Evolutionary conservation across 1,140 invertebrate genomes (phyloP), one percentile per base, ranked within the genome.

Genomic region (Cyphomyrmex costatus): DNA sequence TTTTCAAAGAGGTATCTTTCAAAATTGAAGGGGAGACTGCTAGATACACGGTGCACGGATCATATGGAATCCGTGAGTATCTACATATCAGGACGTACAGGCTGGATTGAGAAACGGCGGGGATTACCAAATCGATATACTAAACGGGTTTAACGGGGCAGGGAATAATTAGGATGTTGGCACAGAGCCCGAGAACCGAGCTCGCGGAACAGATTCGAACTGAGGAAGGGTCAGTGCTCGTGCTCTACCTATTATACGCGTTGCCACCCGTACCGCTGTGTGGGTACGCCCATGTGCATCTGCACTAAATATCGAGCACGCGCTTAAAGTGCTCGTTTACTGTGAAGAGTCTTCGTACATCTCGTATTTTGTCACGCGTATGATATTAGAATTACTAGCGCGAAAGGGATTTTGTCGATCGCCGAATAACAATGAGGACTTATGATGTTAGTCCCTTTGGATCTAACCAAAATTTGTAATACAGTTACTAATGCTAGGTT

Each of bases 101-200:
- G 61, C 8, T 65, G 49, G 49, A 77, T 86, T 51, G 84, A 68
- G 83, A 83, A 89, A 90, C 87, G 84, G 70, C 76, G 78, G 86
- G 86, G 88, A 93, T 93, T 92, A 89, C 88, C 85, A 93, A 94
- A 94, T 94, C 92, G 92, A 94, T 94, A 90, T 85, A 90, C 90
- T 94, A 94, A 95, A 94, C 91, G 93, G 86, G 92, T 91, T 94
- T 91, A 94, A 95, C 92, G 93, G 92, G 73, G 89, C 90, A 92
- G 88, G 88, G 93, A 93, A 94, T 94, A 94, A 95, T 95, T 94
- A 94, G 92, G 89, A 87, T 93, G 89, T 93, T 94, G 94, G 93
- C 94, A 92, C 85, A 88, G 84, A 87, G 93, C 93, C 77, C 94
- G 91, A 94, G 90, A 83, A 58, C 73, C 66, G 73, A 85, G 89